phyloP scores from a whole-genome alignment of 2,888 invertebrate species.

The Heliconius erato region DNA sequence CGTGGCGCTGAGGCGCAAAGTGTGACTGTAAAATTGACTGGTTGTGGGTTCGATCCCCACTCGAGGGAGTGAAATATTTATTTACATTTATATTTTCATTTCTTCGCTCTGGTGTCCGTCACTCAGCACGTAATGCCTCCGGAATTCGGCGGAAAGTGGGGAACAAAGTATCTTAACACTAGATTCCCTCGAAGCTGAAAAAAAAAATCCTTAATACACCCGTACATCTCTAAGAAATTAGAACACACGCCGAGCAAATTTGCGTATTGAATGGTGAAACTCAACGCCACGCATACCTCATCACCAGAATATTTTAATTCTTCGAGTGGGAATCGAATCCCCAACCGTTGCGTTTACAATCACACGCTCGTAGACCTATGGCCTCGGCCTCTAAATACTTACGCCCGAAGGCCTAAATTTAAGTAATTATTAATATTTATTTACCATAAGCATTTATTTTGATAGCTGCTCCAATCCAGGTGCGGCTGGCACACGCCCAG shows the following conservation, averaged over 20 bases:
- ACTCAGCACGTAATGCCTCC: no score
- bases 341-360: not conserved
- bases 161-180: no score
- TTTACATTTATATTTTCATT: no score
- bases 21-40: no score
- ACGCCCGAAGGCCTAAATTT: not conserved
- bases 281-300: no score
- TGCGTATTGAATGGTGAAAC: not conserved
- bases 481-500: conserved; percentile 28
- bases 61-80: no score
- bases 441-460: not conserved
- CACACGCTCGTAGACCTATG: not conserved
- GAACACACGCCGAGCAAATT: not conserved
- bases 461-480: conserved; percentile 19
- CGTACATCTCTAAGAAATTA: not conserved
- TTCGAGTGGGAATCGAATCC: not conserved
- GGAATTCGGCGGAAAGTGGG: no score
- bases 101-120: no score
- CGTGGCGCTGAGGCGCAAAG: no score
- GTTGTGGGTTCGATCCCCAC: no score
- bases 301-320: not conserved
- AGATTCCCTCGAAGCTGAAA: no score
- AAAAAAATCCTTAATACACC: not conserved
- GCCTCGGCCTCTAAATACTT: not conserved
- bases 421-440: conserved; percentile 5